phyloP scores from a whole-genome alignment of 2,797 vertebrate genomes.

The Emydoidea blandingii region DNA sequence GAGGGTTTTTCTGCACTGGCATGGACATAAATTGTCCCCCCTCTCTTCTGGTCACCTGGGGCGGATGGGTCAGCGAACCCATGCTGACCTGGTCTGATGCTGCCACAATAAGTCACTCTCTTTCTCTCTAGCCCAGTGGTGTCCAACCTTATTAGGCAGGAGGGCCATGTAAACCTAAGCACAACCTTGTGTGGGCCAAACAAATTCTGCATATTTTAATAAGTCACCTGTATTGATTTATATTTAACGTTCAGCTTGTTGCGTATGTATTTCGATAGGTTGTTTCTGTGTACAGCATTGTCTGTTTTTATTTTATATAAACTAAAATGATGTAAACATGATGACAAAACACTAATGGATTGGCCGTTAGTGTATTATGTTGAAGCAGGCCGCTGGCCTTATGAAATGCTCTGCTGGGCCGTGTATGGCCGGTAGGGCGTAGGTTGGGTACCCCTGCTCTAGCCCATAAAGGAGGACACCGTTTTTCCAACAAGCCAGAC shows the following conservation, averaged over 20 bases:
- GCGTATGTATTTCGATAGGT: background rate
- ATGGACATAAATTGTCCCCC: background rate
- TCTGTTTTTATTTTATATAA: background rate
- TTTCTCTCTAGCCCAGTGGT: background rate
- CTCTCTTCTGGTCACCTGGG: background rate
- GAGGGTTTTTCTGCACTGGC: background rate
- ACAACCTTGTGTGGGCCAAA: background rate
- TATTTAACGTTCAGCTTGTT: background rate
- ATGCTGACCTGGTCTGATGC: background rate
- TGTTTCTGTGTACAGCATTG: background rate
- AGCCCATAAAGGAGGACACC: background rate
- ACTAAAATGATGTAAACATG: background rate
- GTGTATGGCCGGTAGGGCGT: background rate
- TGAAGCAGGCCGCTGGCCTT: background rate
- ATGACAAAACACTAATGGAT: background rate
- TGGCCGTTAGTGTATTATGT: background rate
- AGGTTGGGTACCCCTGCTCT: background rate
- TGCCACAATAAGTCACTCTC: background rate
- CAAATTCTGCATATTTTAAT: background rate
- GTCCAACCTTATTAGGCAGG: background rate
- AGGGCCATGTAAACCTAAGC: background rate
- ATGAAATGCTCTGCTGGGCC: too few species aligned
- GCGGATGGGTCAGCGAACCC: background rate
- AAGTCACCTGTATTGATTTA: background rate
- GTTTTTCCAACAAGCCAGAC: background rate